A percentile compares a stretch with the other conserved stretches of the same genome.
Conservation (phyloP, 1,140 invertebrate genomes). For the Euura lappo region DNA sequence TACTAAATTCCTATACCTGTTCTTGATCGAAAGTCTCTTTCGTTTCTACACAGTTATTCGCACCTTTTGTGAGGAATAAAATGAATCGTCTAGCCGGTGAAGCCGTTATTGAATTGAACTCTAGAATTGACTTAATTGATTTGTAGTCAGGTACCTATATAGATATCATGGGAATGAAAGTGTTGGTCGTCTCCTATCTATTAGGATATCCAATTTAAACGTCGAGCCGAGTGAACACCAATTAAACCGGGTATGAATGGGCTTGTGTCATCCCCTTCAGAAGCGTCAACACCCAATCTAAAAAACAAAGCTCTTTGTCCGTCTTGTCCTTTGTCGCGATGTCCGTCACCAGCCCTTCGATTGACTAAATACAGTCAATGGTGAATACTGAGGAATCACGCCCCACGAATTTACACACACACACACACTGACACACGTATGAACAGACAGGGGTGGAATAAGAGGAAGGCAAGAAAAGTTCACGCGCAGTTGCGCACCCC, state of each 20-base stretch:
- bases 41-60: no score
- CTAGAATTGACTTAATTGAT: no score
- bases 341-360: constrained; percentile 34
- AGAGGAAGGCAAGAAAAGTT: neutral
- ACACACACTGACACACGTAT: neutral
- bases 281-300: constrained; percentile 34
- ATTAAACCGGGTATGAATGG: constrained; percentile 11
- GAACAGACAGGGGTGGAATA: neutral
- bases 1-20: no score
- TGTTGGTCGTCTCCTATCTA: neutral
- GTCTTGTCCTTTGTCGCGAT: constrained; percentile 35
- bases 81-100: no score
- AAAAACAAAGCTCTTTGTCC: constrained; percentile 41
- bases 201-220: constrained; percentile 21
- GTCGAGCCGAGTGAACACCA: constrained; percentile 18
- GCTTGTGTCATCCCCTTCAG: constrained; percentile 25
- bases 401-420: neutral
- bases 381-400: constrained; percentile 22
- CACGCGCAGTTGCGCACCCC: neutral
- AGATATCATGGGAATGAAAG: neutral
- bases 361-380: constrained; percentile 38
- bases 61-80: no score
- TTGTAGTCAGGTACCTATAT: no score
- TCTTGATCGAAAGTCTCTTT: no score
- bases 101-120: no score